Conservation (phyloP, 2,113 vertebrate genomes). For the Odobenus rosmarus region DNA sequence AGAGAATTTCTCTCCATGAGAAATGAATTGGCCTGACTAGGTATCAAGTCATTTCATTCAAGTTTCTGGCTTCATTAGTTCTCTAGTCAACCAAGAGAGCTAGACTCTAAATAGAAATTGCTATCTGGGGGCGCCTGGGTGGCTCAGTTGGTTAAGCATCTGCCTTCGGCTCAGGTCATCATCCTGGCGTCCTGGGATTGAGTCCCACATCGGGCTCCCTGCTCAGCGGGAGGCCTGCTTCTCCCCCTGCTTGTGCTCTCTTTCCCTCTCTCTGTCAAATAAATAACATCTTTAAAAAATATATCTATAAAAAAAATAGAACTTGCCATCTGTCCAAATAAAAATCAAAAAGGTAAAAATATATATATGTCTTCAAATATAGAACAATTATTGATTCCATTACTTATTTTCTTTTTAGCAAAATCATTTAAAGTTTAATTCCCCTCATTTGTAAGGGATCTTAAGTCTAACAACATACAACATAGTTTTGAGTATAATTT, state of each 20-base stretch:
- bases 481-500: background rate
- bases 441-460: background rate
- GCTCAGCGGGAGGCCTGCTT: too few relatives aligned
- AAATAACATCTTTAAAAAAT: too few relatives aligned
- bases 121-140: background rate
- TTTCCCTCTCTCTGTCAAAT: too few relatives aligned
- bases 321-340: background rate
- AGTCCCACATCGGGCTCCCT: too few relatives aligned
- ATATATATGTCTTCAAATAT: background rate
- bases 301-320: background rate
- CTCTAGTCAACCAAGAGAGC: background rate
- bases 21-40: slow-evolving; percentile 27
- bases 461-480: slow-evolving; percentile 13
- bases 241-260: too few relatives aligned
- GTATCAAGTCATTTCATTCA: background rate
- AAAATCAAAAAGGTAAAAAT: background rate
- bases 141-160: too few relatives aligned
- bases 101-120: slow-evolving; percentile 37
- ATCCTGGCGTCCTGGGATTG: too few relatives aligned
- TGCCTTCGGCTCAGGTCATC: too few relatives aligned
- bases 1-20: background rate
- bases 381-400: background rate
- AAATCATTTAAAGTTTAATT: slow-evolving; percentile 21
- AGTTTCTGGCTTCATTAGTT: background rate
- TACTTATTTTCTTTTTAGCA: slow-evolving; percentile 35